Conservation (phyloP, 2,797 vertebrate species). For the Acanthurus tractus region DNA sequence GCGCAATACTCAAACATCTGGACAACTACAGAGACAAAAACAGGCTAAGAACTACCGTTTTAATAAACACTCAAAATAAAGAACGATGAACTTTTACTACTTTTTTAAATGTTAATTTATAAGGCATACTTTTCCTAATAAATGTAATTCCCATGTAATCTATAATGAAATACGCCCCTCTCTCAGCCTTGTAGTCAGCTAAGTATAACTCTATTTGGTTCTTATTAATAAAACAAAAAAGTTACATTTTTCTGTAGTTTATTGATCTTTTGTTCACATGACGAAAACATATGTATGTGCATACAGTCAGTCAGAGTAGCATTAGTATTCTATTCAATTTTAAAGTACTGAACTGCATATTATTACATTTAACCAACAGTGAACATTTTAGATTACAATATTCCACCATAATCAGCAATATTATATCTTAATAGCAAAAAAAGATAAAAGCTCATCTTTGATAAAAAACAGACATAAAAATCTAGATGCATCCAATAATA, state of each 20-base stretch:
- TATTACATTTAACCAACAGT: no score
- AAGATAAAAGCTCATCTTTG: no score
- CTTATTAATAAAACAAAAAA: background rate
- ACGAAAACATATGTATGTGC: background rate
- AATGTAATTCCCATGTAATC: background rate
- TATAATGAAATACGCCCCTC: background rate
- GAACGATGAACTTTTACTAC: no score
- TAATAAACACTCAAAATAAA: no score
- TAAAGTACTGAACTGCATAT: background rate
- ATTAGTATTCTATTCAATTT: background rate
- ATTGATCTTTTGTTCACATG: conserved; percentile 1
- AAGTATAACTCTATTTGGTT: background rate
- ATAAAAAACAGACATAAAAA: no score
- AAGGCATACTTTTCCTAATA: no score
- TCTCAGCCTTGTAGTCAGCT: background rate
- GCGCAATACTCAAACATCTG: conserved; percentile 46
- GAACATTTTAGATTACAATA: no score
- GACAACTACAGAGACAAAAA: background rate
- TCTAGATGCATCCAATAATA: no score
- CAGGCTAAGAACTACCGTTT: no score
- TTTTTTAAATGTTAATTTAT: no score
- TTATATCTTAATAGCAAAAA: no score
- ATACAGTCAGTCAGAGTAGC: conserved; percentile 4
- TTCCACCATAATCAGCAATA: no score
- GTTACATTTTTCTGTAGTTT: conserved; percentile 5